Percentiles rank a stretch among this genome's conserved stretches.
These are phyloP conservation scores for Malthinus flaveolus DNA, from an alignment of 2,888 invertebrate genomes.

Conservation along the genomic window DNA sequence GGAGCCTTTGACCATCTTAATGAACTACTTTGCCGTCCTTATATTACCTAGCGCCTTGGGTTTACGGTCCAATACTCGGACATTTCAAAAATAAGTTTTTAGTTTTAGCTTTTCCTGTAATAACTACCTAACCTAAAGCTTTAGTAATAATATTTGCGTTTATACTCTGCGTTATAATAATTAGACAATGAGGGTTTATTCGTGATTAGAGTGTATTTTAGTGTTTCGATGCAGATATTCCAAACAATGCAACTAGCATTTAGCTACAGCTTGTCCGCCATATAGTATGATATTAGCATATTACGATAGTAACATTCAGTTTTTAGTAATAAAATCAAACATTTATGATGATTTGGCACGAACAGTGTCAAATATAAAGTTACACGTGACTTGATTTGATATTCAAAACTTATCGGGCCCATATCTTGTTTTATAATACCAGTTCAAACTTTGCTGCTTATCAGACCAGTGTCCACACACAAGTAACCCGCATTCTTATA, in stretches of 20 bases:
- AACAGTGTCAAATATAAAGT: slow-evolving; percentile 46
- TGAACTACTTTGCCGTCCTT: too few species aligned
- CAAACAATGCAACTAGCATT: slow-evolving; percentile 18
- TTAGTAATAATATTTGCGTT: slow-evolving; percentile 6
- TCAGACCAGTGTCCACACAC: slow-evolving; percentile 9
- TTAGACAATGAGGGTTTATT: slow-evolving; percentile 9
- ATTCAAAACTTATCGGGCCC: slow-evolving; percentile 35
- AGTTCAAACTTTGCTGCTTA: slow-evolving; percentile 19
- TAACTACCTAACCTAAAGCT: neutral
- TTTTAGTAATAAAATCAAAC: slow-evolving; percentile 46
- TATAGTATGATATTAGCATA: slow-evolving; percentile 15
- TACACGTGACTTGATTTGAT: slow-evolving; percentile 36
- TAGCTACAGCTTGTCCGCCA: slow-evolving; percentile 14
- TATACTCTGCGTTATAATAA: slow-evolving; percentile 13
- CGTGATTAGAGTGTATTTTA: slow-evolving; percentile 15
- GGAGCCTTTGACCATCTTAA: too few species aligned
- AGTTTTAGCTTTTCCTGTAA: neutral
- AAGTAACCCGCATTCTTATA: slow-evolving; percentile 10
- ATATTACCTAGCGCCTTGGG: too few species aligned
- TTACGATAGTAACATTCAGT: slow-evolving; percentile 33
- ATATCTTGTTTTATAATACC: slow-evolving; percentile 32
- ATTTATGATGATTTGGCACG: slow-evolving; percentile 47
- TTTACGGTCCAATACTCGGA: neutral
- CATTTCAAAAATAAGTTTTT: neutral
- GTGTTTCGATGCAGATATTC: slow-evolving; percentile 17